These are phyloP conservation scores for Lepidurus packardi DNA, from an alignment of 1,140 invertebrate genomes.

Conservation along the genomic window DNA sequence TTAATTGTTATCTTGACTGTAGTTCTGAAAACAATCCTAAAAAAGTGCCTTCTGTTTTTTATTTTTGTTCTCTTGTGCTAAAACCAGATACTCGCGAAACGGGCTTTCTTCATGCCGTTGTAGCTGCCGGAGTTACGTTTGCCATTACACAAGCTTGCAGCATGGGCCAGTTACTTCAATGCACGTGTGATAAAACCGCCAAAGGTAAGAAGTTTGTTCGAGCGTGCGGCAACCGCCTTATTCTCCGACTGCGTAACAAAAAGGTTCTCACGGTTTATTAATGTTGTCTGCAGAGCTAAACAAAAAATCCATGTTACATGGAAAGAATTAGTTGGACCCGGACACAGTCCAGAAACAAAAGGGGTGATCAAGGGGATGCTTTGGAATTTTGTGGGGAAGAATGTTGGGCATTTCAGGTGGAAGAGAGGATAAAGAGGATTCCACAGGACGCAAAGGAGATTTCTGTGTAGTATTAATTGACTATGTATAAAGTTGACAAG, in stretches of 20 bases:
- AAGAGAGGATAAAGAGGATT: not conserved
- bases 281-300: too few species aligned
- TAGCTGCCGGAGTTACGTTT: conserved; percentile 81
- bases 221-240: too few species aligned
- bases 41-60: not conserved
- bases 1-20: not conserved
- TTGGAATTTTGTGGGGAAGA: not conserved
- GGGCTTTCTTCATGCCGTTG: conserved; percentile 89
- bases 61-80: not conserved
- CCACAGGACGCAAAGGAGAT: not conserved
- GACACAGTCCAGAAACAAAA: too few species aligned
- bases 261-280: too few species aligned
- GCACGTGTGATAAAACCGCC: conserved; percentile 68
- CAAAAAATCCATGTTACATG: too few species aligned
- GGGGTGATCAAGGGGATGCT: too few species aligned
- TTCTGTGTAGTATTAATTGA: not conserved
- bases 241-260: too few species aligned
- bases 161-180: conserved; percentile 74
- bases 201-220: conserved; percentile 40
- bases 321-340: too few species aligned
- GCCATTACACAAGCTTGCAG: conserved; percentile 83
- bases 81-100: conserved; percentile 81
- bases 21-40: not conserved
- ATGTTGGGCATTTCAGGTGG: not conserved
- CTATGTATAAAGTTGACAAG: not conserved